Base-by-base conservation (phyloP, 2,888 invertebrate species). In the Sinopyrophorus schimmeli region DNA sequence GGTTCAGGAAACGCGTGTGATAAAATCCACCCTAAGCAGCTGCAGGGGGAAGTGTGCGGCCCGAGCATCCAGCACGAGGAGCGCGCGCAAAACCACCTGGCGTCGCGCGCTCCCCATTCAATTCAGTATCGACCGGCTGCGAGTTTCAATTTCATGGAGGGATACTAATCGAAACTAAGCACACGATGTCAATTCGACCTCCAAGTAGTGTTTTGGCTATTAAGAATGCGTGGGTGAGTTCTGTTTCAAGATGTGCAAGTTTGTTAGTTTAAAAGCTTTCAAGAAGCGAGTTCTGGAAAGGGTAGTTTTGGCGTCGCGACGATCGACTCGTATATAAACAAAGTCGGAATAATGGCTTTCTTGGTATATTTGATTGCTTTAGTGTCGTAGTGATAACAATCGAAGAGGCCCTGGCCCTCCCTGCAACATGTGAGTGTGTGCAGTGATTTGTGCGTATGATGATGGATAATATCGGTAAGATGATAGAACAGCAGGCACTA, bases 381-480 rank as follows among this genome's bases (percentile, higher is more conserved):
- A 49, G 52, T 44, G 54, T 57, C 38, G 50, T 59, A 46, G 55
- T 48, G 48, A 47, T 49, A 46, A 28, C 41, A 55, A 41, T 37
- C 43, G 52, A 49, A 39, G 38, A 54, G 57, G 54, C 47, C 34
- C 30, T 38, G 32, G 37, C 47, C 38, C 44, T 26, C 34, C 46
- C 49, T 49, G 50, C 53, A 50, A 35, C 51, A 59, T 58, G 59
- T 58, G 55, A 59, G 58, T 56, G 58, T 46, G 48, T 56, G 53
- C 41, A 53, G 56, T 55, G 54, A 46, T 55, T 56, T 48, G 47
- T 57, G 49, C 54, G 43, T 50, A 65, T 62, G 64, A 69, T 73
- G 71, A 80, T 80, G 79, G 79, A 80, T 67, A 78, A 79, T 65
- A 77, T 80, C 67, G 78, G 76, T 66, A 79, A 80, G 65, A 80